A percentile compares a stretch with the other conserved stretches of the same genome.
Conservation (phyloP, 2,113 vertebrate species). For the Mesitornis unicolor region DNA sequence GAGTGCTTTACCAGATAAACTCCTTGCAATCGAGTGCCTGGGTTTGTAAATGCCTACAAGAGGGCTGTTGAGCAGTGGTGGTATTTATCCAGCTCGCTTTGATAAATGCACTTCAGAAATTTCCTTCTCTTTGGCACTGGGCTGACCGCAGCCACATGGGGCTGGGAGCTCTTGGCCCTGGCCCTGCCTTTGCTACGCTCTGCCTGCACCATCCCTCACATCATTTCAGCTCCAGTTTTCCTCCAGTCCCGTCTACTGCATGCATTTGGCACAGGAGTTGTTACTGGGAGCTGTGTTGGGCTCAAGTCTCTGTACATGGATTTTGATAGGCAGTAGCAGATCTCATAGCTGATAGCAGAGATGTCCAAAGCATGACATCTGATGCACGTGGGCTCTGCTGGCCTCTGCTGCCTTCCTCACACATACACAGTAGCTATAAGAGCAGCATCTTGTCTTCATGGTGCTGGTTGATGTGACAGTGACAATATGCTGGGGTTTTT, state of each 20-base stretch:
- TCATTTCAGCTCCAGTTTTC: neutral
- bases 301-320: neutral
- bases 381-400: neutral
- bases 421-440: fast-evolving
- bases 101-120: neutral
- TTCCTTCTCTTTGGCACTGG: no score
- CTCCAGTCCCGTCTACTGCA: neutral
- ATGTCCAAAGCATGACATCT: neutral
- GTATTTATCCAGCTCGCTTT: neutral
- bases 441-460: neutral
- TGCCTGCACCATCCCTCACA: fast-evolving
- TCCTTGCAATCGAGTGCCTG: neutral
- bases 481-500: neutral
- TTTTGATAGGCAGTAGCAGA: neutral
- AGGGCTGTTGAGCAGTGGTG: neutral
- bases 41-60: neutral
- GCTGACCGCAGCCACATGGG: fast-evolving
- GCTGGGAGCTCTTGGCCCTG: neutral
- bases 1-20: neutral
- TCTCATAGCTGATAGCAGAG: neutral
- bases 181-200: no score
- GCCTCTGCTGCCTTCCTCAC: neutral
- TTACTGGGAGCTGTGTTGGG: neutral
- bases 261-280: neutral
- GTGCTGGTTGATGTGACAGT: neutral